A percentile compares a stretch with the other conserved stretches of the same genome.
phyloP scores from a whole-genome alignment of 2,113 vertebrate species.

The Raja brachyura region DNA sequence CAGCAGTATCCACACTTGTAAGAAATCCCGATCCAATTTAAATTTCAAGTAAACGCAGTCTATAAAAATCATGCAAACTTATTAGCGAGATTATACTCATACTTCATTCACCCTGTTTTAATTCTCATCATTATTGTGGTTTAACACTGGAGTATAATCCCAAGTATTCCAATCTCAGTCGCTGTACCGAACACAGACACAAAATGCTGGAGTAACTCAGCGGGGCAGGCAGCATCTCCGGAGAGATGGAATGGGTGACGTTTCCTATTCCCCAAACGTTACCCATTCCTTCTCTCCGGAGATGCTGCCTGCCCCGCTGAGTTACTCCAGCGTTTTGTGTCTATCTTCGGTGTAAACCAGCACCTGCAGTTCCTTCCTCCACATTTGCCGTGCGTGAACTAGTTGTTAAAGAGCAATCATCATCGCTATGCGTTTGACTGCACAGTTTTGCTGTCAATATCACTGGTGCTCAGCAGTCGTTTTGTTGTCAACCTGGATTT shows the following conservation, averaged over 20 bases:
- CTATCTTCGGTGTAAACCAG: too few species aligned
- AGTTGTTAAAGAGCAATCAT: background rate
- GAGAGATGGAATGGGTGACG: too few species aligned
- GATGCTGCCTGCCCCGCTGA: too few species aligned
- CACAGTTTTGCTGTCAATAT: slow-evolving; percentile 59
- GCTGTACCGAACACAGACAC: background rate
- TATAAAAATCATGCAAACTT: slow-evolving; percentile 24
- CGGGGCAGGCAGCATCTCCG: too few species aligned
- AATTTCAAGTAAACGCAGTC: slow-evolving; percentile 14
- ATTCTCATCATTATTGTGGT: background rate
- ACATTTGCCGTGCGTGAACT: background rate
- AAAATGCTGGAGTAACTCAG: too few species aligned
- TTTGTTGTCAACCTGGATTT: slow-evolving; percentile 54
- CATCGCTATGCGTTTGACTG: slow-evolving; percentile 52
- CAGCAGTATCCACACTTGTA: background rate
- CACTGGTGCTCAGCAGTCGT: slow-evolving; percentile 66
- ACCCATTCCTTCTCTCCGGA: too few species aligned
- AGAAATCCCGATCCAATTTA: slow-evolving; percentile 28
- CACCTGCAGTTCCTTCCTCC: too few species aligned
- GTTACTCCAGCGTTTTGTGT: too few species aligned
- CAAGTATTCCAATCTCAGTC: slow-evolving; percentile 3
- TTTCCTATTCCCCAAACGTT: too few species aligned
- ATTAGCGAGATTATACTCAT: background rate
- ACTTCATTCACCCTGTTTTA: background rate
- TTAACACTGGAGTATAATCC: background rate